These are phyloP conservation scores for Euura lappo DNA, from an alignment of 1,140 invertebrate genomes.

Conservation along the genomic window DNA sequence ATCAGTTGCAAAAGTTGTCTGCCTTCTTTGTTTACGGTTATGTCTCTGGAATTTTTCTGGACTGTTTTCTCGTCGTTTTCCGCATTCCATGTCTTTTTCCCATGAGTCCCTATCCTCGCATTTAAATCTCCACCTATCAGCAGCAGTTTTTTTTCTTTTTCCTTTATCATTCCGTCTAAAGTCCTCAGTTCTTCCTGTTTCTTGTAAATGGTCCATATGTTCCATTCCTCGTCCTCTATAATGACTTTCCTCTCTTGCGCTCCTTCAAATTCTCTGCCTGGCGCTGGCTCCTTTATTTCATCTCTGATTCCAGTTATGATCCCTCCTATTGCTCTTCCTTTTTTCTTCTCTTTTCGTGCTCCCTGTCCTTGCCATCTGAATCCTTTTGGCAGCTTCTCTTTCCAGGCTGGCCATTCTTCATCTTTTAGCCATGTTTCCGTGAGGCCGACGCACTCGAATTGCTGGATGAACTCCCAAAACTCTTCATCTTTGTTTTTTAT, in stretches of 20 bases:
- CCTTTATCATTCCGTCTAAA: not conserved
- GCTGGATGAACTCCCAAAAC: too few relatives aligned
- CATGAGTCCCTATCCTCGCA: constrained; percentile 21
- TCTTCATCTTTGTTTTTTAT: too few relatives aligned
- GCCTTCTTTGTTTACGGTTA: constrained; percentile 20
- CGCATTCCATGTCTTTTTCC: constrained; percentile 12
- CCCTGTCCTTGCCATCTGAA: too few relatives aligned
- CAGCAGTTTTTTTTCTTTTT: not conserved
- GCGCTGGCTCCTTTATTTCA: not conserved
- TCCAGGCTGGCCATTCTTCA: too few relatives aligned
- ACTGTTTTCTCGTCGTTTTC: not conserved
- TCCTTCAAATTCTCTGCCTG: not conserved
- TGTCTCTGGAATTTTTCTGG: constrained; percentile 23
- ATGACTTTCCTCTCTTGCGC: not conserved
- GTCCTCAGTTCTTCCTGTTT: not conserved
- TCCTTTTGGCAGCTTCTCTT: too few relatives aligned
- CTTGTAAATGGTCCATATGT: not conserved
- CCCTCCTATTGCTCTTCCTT: too few relatives aligned
- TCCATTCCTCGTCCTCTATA: not conserved
- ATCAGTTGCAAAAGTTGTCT: constrained; percentile 10
- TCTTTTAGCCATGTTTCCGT: too few relatives aligned
- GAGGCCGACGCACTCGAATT: too few relatives aligned
- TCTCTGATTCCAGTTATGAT: too few relatives aligned
- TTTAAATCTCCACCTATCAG: too few relatives aligned
- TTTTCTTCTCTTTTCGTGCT: not conserved